phyloP scores from a whole-genome alignment of 1,140 invertebrate genomes.

The Drosophila sucinea region DNA sequence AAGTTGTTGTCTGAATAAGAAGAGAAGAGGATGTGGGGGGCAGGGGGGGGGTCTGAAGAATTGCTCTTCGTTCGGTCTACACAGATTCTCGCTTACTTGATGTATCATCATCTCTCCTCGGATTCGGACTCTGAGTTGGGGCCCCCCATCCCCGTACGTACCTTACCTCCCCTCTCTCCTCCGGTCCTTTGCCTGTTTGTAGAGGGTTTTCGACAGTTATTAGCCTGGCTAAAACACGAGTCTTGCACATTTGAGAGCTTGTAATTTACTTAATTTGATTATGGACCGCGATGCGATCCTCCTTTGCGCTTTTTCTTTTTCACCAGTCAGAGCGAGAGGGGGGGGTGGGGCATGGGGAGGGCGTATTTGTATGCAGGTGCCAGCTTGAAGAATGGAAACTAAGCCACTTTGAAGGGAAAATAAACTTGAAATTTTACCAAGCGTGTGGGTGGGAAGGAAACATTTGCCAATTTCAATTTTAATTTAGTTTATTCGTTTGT shows the following conservation, averaged over 20 bases:
- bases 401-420: background rate
- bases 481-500: too few relatives aligned
- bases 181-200: constrained; percentile 10
- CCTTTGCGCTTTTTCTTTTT: background rate
- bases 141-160: background rate
- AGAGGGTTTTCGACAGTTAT: constrained; percentile 69
- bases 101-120: constrained; percentile 13
- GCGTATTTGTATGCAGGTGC: background rate
- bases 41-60: background rate
- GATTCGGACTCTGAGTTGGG: constrained; percentile 15
- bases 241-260: constrained; percentile 80
- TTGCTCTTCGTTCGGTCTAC: background rate
- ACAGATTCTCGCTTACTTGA: constrained; percentile 22
- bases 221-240: constrained; percentile 74
- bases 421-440: too few relatives aligned
- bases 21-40: too few relatives aligned
- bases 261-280: constrained; percentile 82
- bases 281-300: constrained; percentile 51
- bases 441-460: too few relatives aligned
- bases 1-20: constrained; percentile 42
- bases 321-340: background rate
- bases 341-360: constrained; percentile 11
- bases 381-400: background rate
- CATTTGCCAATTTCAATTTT: too few relatives aligned
- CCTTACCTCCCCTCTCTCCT: too few relatives aligned